Conservation (phyloP, 2,113 vertebrate species). For the Porphyrio hochstetteri region DNA sequence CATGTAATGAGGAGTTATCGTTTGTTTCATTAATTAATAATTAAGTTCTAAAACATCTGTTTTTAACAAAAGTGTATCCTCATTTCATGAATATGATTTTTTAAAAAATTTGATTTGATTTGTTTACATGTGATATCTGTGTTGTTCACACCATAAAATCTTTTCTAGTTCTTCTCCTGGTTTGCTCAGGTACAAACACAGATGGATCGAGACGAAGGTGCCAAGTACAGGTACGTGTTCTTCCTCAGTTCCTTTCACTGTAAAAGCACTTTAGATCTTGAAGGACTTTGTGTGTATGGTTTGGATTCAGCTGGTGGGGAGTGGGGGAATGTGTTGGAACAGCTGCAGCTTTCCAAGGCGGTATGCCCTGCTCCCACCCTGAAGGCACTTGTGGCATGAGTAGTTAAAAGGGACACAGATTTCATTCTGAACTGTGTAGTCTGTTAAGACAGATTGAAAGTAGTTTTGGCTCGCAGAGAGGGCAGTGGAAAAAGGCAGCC, state of each 20-base stretch:
- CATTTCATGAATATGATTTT: not conserved
- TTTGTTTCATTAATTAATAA: not conserved
- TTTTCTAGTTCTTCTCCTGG: conserved; percentile 94
- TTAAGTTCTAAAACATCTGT: not conserved
- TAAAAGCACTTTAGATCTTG: not conserved
- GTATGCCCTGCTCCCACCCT: not conserved
- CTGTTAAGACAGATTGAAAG: not conserved
- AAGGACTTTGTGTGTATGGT: not conserved
- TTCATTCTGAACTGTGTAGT: not conserved
- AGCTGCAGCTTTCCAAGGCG: not conserved
- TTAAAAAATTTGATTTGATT: not conserved
- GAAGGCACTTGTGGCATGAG: not conserved
- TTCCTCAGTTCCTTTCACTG: not conserved
- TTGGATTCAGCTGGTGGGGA: not conserved
- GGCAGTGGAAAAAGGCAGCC: not conserved
- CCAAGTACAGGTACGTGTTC: conserved; percentile 87
- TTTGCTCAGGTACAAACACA: conserved; percentile 91
- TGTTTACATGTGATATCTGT: not conserved
- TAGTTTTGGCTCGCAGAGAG: not conserved
- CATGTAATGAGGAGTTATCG: not conserved
- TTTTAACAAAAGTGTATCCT: not conserved
- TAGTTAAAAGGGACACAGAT: not conserved
- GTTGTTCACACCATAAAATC: conserved; percentile 39
- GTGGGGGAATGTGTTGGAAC: not conserved
- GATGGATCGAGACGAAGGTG: conserved; percentile 94